These are phyloP conservation scores for Paramormyrops kingsleyae DNA, from an alignment of 2,113 vertebrate species.

Conservation along the genomic window DNA sequence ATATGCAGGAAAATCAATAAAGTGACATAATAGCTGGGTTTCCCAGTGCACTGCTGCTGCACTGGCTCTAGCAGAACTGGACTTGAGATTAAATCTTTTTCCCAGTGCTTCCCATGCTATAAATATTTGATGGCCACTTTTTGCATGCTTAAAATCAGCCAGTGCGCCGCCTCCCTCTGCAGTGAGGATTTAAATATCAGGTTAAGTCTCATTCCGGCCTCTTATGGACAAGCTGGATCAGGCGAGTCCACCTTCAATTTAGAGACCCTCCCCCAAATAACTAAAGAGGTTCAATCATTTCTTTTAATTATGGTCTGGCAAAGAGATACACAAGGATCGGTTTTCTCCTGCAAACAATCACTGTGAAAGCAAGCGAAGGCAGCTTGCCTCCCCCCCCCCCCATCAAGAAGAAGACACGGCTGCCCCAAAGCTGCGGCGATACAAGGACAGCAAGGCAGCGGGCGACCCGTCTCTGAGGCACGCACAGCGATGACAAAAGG, in stretches of 20 bases:
- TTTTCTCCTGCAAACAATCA: not conserved
- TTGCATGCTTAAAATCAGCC: slow-evolving; percentile 1
- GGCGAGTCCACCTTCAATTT: not conserved
- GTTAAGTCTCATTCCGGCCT: not conserved
- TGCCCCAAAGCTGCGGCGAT: not conserved
- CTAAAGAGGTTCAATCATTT: not conserved
- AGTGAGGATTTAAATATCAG: slow-evolving; percentile 7
- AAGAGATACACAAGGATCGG: not conserved
- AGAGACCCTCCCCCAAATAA: not conserved
- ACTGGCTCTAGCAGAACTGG: slow-evolving; percentile 38
- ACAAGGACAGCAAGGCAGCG: not conserved
- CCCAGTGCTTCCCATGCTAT: not conserved
- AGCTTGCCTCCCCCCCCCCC: not conserved
- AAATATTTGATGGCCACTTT: slow-evolving; percentile 18
- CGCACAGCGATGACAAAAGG: not conserved
- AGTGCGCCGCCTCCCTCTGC: not conserved
- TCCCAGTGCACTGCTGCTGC: slow-evolving; percentile 34
- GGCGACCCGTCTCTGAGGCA: not conserved
- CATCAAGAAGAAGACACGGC: not conserved
- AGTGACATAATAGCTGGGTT: not conserved
- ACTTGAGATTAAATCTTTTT: slow-evolving; percentile 6
- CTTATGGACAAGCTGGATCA: not conserved
- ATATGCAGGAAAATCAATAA: not conserved
- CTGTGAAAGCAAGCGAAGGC: not conserved
- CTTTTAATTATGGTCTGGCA: not conserved